Evolutionary conservation across 2,113 vertebrate species (phyloP).

Genomic region (Haemorhous mexicanus): DNA sequence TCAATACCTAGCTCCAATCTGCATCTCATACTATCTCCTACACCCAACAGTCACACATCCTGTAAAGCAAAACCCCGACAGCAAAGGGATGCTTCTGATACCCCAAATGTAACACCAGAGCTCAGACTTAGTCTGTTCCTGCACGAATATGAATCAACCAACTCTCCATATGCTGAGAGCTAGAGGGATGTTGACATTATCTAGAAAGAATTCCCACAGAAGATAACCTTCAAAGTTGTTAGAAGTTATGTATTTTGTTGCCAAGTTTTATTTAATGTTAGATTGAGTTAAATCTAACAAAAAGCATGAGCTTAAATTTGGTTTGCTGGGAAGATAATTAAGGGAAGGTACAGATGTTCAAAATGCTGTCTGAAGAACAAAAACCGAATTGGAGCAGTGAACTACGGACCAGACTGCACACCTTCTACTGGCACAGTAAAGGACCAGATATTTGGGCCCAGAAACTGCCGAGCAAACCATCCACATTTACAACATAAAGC

Average conservation of each 20-base stretch:
- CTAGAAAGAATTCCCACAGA: slow-evolving; percentile 54
- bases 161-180: neutral
- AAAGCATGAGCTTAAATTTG: neutral
- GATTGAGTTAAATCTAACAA: slow-evolving; percentile 51
- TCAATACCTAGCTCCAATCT: neutral
- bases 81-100: neutral
- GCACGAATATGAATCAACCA: neutral
- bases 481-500: neutral
- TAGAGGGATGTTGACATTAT: slow-evolving; percentile 55
- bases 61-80: neutral
- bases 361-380: neutral
- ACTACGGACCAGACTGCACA: neutral
- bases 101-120: neutral
- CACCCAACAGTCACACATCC: neutral
- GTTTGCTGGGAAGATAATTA: slow-evolving; percentile 31
- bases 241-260: slow-evolving; percentile 35
- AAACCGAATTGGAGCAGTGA: neutral
- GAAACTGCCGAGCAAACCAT: neutral
- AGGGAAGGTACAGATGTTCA: neutral
- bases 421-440: neutral
- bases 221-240: slow-evolving; percentile 50
- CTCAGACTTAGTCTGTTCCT: neutral
- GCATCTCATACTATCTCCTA: neutral
- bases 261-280: slow-evolving; percentile 37
- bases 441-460: neutral